Evolutionary conservation across 2,797 vertebrate species (phyloP).

Genomic region (Fringilla coelebs): DNA sequence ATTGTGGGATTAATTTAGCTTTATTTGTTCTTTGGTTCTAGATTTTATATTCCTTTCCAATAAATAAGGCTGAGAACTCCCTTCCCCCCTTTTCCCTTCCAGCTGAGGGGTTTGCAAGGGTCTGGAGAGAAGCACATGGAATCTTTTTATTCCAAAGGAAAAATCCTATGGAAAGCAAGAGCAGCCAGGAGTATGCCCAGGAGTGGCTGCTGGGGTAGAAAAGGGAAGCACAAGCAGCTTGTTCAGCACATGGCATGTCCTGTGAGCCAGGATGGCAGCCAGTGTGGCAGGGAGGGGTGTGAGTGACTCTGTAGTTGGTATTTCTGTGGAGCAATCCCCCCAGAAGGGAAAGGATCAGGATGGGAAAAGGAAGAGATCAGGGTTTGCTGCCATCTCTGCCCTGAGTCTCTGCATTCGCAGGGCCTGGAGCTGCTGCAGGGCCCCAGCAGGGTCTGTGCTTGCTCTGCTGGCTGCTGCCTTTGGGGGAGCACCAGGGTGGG

Average conservation of each 20-base stretch:
- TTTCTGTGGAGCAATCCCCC: neutral
- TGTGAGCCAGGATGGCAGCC: neutral
- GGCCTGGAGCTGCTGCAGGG: neutral
- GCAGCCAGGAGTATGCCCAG: neutral
- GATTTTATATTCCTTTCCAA: neutral
- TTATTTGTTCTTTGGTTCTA: neutral
- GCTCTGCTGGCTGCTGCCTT: rapidly evolving
- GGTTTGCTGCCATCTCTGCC: neutral
- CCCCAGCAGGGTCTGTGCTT: rapidly evolving
- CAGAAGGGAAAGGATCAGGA: neutral
- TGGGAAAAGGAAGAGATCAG: neutral
- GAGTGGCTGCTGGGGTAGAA: neutral
- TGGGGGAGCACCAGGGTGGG: neutral
- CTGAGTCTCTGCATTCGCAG: neutral
- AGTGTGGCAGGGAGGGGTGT: neutral
- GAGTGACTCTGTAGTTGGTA: rapidly evolving
- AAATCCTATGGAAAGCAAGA: neutral
- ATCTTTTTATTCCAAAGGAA: neutral
- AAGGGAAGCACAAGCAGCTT: neutral
- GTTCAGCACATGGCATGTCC: rapidly evolving
- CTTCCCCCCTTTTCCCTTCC: neutral
- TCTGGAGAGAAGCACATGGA: neutral
- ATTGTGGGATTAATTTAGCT: neutral
- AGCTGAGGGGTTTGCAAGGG: neutral
- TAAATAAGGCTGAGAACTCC: neutral